Evolutionary conservation across 35 echinoderm and acorn worm species (phyloP), one percentile per base, ranked within the genome.

Genomic region (Heliocidaris tuberculata): DNA sequence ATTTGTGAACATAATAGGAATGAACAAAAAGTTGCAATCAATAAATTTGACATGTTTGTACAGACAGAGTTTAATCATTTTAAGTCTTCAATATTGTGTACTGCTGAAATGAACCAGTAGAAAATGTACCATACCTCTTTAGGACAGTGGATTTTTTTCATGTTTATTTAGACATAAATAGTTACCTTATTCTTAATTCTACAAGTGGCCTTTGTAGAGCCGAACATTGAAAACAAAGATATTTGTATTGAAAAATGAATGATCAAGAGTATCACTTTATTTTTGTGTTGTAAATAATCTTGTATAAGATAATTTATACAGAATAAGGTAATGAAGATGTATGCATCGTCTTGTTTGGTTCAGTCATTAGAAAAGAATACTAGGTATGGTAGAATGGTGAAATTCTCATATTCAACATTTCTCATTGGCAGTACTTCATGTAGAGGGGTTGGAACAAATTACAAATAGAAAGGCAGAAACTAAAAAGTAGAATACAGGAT

Each of bases 281-380:
- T 78, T 78, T 78, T 78, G 52, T 56, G 65, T 78, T 78, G 65
- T 78, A 78, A 78, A 78, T 78, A 78, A n/a, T 8, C 65, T n/a
- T 17, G 27, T 78, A 21, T 78, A n/a, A 78, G 27, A n/a, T 78
- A 78, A 78, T 78, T 78, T 78, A 78, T 78, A 78, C 27, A n/a
- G 27, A n/a, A 4, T 27, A n/a, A 78, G 19, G 19, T 78, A 78
- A 78, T 78, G 7, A 19, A 27, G 65, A 78, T 78, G 27, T 78
- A 78, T 78, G 21, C 19, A 78, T 78, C 21, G n/a, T 24, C 21
- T 78, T 78, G 65, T n/a, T 78, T 78, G 27, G 65, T 4, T 78
- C 8, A 7, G 27, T 78, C 7, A 17, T n/a, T 78, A 78, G 21
- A 19, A 78, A 24, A n/a, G 21, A 78, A n/a, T 19, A 78, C 27